A percentile compares a stretch with the other conserved stretches of the same genome.
Evolutionary conservation across 2,113 vertebrate species (phyloP).

Genomic region (Nibea albiflora): DNA sequence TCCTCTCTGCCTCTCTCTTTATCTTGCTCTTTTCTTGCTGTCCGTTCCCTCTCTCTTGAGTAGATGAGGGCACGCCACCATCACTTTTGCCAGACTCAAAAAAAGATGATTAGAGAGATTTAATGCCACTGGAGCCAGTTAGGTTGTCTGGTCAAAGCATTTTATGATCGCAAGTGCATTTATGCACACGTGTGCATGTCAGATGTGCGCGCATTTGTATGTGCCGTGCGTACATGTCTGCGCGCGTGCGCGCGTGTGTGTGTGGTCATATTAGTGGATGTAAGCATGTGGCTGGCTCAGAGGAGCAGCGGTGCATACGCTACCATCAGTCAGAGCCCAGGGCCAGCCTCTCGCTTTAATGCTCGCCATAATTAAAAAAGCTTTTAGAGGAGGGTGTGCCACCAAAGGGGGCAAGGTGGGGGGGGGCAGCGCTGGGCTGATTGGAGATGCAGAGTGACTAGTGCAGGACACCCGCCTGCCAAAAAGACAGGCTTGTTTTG

Average conservation of each 20-base stretch:
- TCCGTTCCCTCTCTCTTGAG: conserved; percentile 26
- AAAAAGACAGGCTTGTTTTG: conserved; percentile 18
- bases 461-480: not conserved
- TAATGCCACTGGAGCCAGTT: conserved; percentile 65
- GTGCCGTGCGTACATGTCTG: conserved; percentile 12
- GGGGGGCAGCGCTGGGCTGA: conserved; percentile 38
- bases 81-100: conserved; percentile 47
- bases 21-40: conserved; percentile 27
- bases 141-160: conserved; percentile 58
- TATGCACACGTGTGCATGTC: conserved; percentile 17
- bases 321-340: conserved; percentile 58
- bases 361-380: conserved; percentile 86
- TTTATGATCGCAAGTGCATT: conserved; percentile 42
- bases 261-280: conserved; percentile 60
- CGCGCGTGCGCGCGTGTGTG: not conserved
- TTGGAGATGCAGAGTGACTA: conserved; percentile 21
- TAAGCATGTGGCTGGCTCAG: conserved; percentile 59
- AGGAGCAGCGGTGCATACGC: conserved; percentile 64
- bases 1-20: conserved; percentile 5
- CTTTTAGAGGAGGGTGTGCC: conserved; percentile 83
- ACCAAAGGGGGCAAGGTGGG: conserved; percentile 64
- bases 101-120: conserved; percentile 62
- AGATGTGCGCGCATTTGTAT: conserved; percentile 20
- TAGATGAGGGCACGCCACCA: conserved; percentile 50
- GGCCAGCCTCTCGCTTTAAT: conserved; percentile 74